Base-by-base conservation (phyloP, 2,888 invertebrate species). In the Ecdyonurus torrentis region DNA sequence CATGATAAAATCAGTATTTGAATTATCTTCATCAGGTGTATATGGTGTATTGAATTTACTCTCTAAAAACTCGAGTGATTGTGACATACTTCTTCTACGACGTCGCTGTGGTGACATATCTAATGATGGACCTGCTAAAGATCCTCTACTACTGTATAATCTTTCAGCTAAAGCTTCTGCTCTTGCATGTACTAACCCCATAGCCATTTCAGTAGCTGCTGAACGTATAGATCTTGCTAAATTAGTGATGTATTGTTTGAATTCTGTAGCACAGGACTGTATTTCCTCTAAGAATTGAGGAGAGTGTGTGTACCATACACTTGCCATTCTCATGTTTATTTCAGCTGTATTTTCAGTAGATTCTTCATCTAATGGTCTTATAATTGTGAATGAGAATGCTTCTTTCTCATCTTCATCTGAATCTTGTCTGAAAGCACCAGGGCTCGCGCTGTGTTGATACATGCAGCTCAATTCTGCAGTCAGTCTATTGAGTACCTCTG, bases 151-250 rank as follows among this genome's bases (percentile, higher is more conserved):
- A 2, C 50, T 23, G 22, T 58, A 58, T 25, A 25, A 53, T 60
- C 64, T 59, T 52, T 59, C 50, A n/a, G 63, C 50, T 1, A 22
- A 5, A 7, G 55, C 19, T 7, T 55, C 55, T 5, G 22, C 55
- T 74, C 84, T 83, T 23, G 87, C 84, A 68, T 89, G 87, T 2
- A 91, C 90, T 64, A 96, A 81, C 0, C 91, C 92, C 65, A 90
- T 83, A 23, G 96, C 96, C 84, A 96, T 91, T 76, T 95, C 94
- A 0, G 92, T 89, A 50, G 96, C 96, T 62, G 94, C 95, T 63
- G 87, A 85, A 67, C 88, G 87, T 69, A 96, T 87, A 61, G 92
- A 90, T 62, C 86, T 81, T 18, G 92, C 91, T 67, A 94, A 80
- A 73, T 89, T 86, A 63, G 88, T 84, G 68, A 89, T 78, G 76